Base-by-base conservation (phyloP, 2,888 invertebrate species). In the Phrixothrix hirtus region DNA sequence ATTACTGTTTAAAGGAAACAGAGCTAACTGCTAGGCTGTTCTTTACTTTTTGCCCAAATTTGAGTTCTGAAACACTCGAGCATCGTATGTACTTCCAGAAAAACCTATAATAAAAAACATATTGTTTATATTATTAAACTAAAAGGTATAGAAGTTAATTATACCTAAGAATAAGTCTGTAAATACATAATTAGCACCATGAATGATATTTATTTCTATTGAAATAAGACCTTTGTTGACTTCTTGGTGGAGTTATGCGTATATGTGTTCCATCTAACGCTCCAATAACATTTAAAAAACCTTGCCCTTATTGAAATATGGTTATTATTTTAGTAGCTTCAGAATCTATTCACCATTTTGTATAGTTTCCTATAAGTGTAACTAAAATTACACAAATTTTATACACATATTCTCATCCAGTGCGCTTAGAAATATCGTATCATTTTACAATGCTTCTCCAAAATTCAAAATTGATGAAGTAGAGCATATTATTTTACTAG, bases 191-290 rank as follows among this genome's bases (percentile, higher is more conserved):
- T n/a, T n/a, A 27, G 27, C 27, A 27, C 31, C 17, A 11, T 2
- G 46, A 46, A 15, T 46, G 36, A 26, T 46, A 44, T 34, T 21
- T 15, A 11, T 46, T 27, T 25, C 46, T 27, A 17, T 46, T 46
- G 12, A 37, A 37, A 10, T 37, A 36, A 12, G 46, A 9, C 4
- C 13, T 13, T 17, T 46, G 46, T 14, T 46, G 37, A 9, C 36
- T 30, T 16, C 9, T n/a, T 6, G 38, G 47, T 10, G 30, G 31
- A 38, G 31, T 31, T 10, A 47, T 45, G 1, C 30, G 36, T 37
- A 42, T 42, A 17, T 42, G 32, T 10, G 31, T 31, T n/a, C 31
- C 42, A 27, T 36, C 35, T 12, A 46, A 4, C 21, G 39, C 46
- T 2, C 38, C 38, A 7, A 46, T 12, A 38, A 39, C 46, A 12